Conservation (phyloP, 2,113 vertebrate species). For the Hirundichthys speculiger region DNA sequence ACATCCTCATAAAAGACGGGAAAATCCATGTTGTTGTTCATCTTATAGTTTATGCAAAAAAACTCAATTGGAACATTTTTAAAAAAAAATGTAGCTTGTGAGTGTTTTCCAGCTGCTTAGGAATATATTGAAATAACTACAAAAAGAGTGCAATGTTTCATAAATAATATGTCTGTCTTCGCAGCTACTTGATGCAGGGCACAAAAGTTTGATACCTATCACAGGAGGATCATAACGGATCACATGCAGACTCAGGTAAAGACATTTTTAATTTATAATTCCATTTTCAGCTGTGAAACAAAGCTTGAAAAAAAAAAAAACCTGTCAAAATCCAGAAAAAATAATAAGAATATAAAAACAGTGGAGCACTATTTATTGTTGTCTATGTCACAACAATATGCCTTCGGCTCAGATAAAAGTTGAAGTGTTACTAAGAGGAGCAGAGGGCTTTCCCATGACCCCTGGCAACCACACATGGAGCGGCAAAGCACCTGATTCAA, state of each 20-base stretch:
- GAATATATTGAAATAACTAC: no score
- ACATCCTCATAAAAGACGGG: no score
- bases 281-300: neutral
- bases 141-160: no score
- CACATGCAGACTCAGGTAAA: conserved; percentile 84
- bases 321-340: neutral
- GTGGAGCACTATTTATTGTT: neutral
- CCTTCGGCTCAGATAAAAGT: conserved; percentile 19
- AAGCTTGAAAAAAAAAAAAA: neutral
- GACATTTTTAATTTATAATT: neutral
- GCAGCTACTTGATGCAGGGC: conserved; percentile 43
- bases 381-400: conserved; percentile 11
- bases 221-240: conserved; percentile 55
- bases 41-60: no score
- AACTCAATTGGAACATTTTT: no score
- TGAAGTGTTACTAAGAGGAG: conserved; percentile 1
- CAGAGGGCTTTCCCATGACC: conserved; percentile 76
- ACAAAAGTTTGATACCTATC: conserved; percentile 25
- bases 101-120: no score
- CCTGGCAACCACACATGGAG: conserved; percentile 34
- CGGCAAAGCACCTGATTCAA: conserved; percentile 55
- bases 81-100: no score
- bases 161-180: conserved; percentile 27
- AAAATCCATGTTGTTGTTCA: no score
- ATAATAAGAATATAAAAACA: neutral